These are phyloP conservation scores for Sogatella furcifera DNA, from an alignment of 1,140 invertebrate species.

Conservation along the genomic window DNA sequence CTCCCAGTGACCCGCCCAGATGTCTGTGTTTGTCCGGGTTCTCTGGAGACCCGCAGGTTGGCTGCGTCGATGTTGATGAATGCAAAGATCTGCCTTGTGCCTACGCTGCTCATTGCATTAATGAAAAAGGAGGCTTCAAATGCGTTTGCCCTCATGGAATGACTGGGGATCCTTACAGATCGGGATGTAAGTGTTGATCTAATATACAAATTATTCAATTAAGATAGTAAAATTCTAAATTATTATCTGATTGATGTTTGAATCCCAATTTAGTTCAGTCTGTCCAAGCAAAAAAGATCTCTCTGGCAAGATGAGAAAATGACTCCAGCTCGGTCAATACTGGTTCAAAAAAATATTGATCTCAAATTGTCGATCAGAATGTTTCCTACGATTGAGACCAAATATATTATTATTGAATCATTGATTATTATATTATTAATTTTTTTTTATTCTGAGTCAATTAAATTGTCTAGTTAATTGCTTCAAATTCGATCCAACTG, in stretches of 20 bases:
- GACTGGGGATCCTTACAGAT: slow-evolving; percentile 71
- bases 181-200: slow-evolving; percentile 51
- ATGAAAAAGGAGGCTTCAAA: slow-evolving; percentile 70
- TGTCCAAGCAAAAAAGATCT: no score
- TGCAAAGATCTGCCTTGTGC: slow-evolving; percentile 66
- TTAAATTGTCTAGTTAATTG: no score
- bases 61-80: slow-evolving; percentile 77
- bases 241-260: not conserved
- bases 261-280: no score
- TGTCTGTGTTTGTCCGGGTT: slow-evolving; percentile 79
- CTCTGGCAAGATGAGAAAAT: no score
- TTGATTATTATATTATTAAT: no score
- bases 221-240: not conserved
- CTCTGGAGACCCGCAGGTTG: slow-evolving; percentile 63
- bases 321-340: no score
- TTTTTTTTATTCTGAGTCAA: no score
- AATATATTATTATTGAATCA: no score
- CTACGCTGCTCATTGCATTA: slow-evolving; percentile 74
- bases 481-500: no score
- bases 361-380: no score
- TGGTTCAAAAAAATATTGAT: no score
- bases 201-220: not conserved
- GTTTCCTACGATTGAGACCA: no score
- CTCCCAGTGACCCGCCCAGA: slow-evolving; percentile 74
- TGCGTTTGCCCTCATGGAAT: slow-evolving; percentile 74